These are phyloP conservation scores for Pocillopora meandrina DNA, from an alignment of 92 coral and sea anemone genomes.

Conservation along the genomic window DNA sequence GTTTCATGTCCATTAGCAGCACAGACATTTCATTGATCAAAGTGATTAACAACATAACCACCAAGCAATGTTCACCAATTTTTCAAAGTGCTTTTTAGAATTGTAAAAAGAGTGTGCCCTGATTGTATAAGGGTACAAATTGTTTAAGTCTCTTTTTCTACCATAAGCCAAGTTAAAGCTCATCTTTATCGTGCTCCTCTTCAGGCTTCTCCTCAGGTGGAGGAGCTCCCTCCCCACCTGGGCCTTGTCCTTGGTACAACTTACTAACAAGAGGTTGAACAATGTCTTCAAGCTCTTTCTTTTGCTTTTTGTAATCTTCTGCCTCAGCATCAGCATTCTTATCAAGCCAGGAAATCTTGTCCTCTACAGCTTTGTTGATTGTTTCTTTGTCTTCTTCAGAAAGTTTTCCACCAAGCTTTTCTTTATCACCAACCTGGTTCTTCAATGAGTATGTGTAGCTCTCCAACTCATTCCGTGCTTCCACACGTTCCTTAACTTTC, in stretches of 20 bases:
- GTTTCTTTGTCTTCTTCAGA: constrained; percentile 98
- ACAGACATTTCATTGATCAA: background rate
- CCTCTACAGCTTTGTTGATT: constrained; percentile 84
- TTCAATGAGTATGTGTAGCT: constrained; percentile 97
- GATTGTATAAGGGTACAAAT: constrained; percentile 17
- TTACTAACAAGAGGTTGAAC: constrained; percentile 99
- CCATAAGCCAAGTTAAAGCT: constrained; percentile 63
- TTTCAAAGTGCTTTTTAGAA: constrained; percentile 26
- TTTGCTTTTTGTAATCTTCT: constrained; percentile 91
- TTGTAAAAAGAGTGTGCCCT: constrained; percentile 17
- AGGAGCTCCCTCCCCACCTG: constrained; percentile 67
- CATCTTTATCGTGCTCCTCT: constrained; percentile 90
- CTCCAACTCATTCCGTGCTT: constrained; percentile 92
- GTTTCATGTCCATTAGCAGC: constrained; percentile 18
- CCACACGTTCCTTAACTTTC: constrained; percentile 90
- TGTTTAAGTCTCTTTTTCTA: background rate
- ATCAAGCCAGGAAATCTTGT: constrained; percentile 94
- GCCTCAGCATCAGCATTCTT: constrained; percentile 86
- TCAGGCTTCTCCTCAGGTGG: constrained; percentile 91
- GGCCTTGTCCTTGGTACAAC: constrained; percentile 93
- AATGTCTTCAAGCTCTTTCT: constrained; percentile 93
- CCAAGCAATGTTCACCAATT: constrained; percentile 18
- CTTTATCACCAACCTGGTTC: constrained; percentile 98
- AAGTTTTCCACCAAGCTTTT: constrained; percentile 95
- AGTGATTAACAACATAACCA: constrained; percentile 22